Evolutionary conservation across 2,888 invertebrate genomes (phyloP).

Genomic region (Lithophane ornitopus): DNA sequence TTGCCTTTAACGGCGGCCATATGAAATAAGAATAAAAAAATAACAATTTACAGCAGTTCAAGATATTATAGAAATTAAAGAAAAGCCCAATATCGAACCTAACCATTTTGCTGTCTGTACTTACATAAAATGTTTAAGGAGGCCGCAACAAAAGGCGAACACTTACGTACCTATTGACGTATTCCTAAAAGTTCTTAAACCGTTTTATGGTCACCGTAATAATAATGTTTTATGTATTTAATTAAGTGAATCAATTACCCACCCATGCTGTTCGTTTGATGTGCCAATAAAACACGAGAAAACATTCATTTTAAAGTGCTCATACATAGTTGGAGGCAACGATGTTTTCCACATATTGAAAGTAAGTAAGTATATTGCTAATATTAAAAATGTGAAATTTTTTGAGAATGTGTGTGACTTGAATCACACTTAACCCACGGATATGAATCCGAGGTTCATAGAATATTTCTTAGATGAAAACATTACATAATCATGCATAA

Average conservation of each 20-base stretch:
- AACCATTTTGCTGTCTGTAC: conserved; percentile 7
- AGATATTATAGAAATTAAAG: background rate
- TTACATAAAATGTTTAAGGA: conserved; percentile 48
- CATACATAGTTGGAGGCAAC: background rate
- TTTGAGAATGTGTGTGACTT: background rate
- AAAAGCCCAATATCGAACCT: background rate
- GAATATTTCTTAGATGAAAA: background rate
- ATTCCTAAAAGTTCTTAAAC: conserved; percentile 42
- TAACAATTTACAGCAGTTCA: background rate
- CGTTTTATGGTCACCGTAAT: conserved; percentile 41
- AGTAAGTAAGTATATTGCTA: too few species aligned
- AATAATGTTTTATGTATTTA: conserved; percentile 47
- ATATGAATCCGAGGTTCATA: background rate
- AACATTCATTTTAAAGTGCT: conserved; percentile 34
- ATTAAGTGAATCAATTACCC: conserved; percentile 52
- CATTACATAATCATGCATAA: too few species aligned
- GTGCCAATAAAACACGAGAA: conserved; percentile 32
- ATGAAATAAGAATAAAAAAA: background rate
- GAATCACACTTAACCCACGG: background rate
- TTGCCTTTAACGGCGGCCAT: background rate
- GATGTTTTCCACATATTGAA: background rate
- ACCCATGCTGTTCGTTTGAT: conserved; percentile 35
- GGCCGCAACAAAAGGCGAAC: conserved; percentile 38
- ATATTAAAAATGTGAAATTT: background rate
- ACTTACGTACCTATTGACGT: conserved; percentile 26